Percentiles rank a stretch among this genome's conserved stretches.
Conservation (phyloP, 1,140 invertebrate genomes). For the Helicoverpa zea region DNA sequence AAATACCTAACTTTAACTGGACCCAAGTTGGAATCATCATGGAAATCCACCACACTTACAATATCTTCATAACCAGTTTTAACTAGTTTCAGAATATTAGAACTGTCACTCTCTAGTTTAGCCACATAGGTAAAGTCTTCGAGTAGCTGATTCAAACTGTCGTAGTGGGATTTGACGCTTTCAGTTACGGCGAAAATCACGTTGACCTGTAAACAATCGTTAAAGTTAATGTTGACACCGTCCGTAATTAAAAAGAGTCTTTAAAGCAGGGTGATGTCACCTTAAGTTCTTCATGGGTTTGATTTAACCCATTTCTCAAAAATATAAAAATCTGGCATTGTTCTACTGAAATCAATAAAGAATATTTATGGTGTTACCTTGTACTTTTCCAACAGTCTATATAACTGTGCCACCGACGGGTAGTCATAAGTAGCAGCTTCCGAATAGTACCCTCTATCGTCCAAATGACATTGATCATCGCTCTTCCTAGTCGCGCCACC, state of each 20-base stretch:
- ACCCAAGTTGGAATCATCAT: constrained; percentile 83
- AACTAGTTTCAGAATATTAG: constrained; percentile 88
- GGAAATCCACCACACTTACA: constrained; percentile 87
- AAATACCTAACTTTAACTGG: constrained; percentile 87
- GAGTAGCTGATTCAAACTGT: constrained; percentile 84
- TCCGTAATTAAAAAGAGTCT: background rate
- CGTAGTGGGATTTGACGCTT: constrained; percentile 86
- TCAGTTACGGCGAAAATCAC: constrained; percentile 89
- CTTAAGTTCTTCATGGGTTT: too few relatives aligned
- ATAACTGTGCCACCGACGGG: constrained; percentile 89
- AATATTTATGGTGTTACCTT: constrained; percentile 84
- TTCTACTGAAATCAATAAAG: background rate
- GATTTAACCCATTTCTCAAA: background rate
- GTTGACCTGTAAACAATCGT: constrained; percentile 82
- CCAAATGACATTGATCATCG: constrained; percentile 87
- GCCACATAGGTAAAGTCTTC: constrained; percentile 88
- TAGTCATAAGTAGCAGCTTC: constrained; percentile 88
- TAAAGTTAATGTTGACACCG: background rate
- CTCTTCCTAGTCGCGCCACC: constrained; percentile 85
- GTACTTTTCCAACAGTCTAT: constrained; percentile 85
- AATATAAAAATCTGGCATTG: background rate
- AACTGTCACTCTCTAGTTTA: constrained; percentile 87
- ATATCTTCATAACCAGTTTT: constrained; percentile 88
- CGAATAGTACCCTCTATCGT: constrained; percentile 86
- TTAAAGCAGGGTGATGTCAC: background rate